These are phyloP conservation scores for Aspidoscelis tigris DNA, from an alignment of 2,113 vertebrate genomes.

Conservation along the genomic window DNA sequence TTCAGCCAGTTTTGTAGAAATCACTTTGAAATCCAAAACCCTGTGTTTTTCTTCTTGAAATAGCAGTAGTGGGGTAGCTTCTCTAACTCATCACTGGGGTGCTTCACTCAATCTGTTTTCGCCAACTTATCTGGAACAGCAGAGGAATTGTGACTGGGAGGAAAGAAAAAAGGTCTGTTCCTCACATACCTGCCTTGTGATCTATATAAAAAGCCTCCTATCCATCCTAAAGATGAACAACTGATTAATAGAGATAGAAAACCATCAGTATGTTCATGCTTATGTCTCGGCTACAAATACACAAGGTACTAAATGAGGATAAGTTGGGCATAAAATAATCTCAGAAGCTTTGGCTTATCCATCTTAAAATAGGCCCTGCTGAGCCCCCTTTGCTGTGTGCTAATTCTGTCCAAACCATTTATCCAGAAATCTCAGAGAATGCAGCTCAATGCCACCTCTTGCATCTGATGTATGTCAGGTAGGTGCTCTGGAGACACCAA, in stretches of 20 bases:
- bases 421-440: background rate
- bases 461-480: background rate
- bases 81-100: background rate
- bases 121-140: background rate
- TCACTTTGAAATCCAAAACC: background rate
- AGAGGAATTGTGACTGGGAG: background rate
- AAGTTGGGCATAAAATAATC: background rate
- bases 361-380: background rate
- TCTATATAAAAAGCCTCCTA: background rate
- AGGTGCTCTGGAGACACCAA: background rate
- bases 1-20: background rate
- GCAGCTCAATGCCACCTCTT: background rate
- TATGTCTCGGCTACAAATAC: background rate
- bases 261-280: background rate
- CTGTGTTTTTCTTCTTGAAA: background rate
- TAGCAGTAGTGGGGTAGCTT: background rate
- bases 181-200: background rate
- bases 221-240: background rate
- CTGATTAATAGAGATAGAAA: background rate
- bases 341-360: background rate
- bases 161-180: background rate
- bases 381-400: slow-evolving; percentile 9
- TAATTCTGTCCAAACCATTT: slow-evolving; percentile 15
- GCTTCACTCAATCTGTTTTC: background rate
- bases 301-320: background rate